Conservation (phyloP, 2,888 invertebrate genomes). For the Hirtodrosophila duncani region DNA sequence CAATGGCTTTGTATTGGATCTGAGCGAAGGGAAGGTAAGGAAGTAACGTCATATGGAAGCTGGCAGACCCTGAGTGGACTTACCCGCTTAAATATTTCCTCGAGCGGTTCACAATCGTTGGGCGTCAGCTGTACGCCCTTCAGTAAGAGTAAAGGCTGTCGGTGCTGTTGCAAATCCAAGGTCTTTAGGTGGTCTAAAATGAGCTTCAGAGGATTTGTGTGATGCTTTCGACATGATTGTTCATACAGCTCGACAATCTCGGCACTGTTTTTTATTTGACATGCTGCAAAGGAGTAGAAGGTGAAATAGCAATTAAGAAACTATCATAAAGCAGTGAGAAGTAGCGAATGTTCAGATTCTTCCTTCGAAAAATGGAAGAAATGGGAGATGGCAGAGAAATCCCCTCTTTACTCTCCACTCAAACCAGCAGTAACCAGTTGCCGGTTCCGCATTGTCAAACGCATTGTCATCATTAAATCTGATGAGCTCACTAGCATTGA, state of each 20-base stretch:
- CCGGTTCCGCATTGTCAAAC: too few species aligned
- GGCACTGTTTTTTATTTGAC: constrained; percentile 79
- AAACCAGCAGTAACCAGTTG: too few species aligned
- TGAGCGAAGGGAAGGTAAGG: constrained; percentile 79
- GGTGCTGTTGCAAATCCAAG: constrained; percentile 72
- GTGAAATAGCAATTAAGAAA: neutral
- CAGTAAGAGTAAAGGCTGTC: constrained; percentile 82
- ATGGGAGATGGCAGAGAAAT: too few species aligned
- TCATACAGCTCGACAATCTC: constrained; percentile 87
- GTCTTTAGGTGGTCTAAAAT: constrained; percentile 86
- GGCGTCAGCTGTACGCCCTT: constrained; percentile 82
- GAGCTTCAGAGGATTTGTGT: constrained; percentile 83
- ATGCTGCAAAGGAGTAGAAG: constrained; percentile 49
- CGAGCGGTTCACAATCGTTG: constrained; percentile 88
- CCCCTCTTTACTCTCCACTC: too few species aligned
- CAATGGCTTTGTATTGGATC: constrained; percentile 78
- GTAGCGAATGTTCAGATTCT: too few species aligned
- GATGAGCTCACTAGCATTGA: too few species aligned
- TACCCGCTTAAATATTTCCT: constrained; percentile 87
- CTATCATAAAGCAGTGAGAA: too few species aligned
- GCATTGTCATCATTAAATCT: too few species aligned
- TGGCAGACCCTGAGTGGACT: constrained; percentile 6
- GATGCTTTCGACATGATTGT: constrained; percentile 85
- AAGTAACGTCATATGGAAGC: constrained; percentile 56
- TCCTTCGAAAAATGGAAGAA: too few species aligned